phyloP scores from a whole-genome alignment of 2,113 vertebrate genomes.

The Sula dactylatra region DNA sequence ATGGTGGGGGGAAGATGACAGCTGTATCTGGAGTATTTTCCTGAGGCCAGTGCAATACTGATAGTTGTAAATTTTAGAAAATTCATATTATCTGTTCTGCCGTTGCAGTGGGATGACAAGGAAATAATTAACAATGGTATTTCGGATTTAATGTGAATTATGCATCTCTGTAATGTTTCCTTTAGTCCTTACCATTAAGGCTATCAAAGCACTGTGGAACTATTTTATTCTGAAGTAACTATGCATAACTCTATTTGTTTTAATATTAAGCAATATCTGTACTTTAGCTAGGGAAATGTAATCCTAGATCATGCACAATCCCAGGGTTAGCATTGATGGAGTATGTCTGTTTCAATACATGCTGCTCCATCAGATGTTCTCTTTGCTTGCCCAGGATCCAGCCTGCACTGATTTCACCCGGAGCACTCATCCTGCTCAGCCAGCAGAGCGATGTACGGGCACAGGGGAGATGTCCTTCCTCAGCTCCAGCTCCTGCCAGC shows the following conservation, averaged over 20 bases:
- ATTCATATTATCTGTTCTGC: not conserved
- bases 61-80: not conserved
- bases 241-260: not conserved
- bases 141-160: not conserved
- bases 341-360: not conserved
- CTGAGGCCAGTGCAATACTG: not conserved
- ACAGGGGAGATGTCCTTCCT: not conserved
- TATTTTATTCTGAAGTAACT: not conserved
- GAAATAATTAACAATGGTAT: not conserved
- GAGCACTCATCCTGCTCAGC: not conserved
- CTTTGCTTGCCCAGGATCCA: not conserved
- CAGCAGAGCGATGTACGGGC: accelerated
- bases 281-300: not conserved
- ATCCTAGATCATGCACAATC: not conserved
- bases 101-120: not conserved
- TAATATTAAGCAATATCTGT: not conserved
- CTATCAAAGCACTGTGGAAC: not conserved
- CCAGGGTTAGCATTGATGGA: not conserved
- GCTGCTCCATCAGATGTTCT: not conserved
- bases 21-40: not conserved
- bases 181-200: not conserved
- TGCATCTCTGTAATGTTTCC: not conserved
- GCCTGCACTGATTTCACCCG: accelerated
- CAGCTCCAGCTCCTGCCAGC: not conserved
- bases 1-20: accelerated